Percentiles rank a stretch among this genome's conserved stretches.
phyloP scores from a whole-genome alignment of 2,888 invertebrate genomes.

The Drosophila subsilvestris region DNA sequence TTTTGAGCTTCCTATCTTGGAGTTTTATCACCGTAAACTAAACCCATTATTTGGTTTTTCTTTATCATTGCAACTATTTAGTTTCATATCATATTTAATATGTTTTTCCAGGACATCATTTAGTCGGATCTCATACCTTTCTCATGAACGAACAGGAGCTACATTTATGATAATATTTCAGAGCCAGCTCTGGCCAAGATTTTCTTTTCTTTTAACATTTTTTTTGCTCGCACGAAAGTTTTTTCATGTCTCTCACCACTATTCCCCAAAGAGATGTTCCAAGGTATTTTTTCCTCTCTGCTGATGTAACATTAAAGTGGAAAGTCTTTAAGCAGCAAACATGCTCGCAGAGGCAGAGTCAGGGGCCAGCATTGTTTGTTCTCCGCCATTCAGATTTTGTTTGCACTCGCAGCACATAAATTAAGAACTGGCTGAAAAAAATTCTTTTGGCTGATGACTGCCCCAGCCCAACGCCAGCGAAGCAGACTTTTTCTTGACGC shows the following conservation, averaged over 20 bases:
- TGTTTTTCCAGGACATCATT: conserved; percentile 17
- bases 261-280: neutral
- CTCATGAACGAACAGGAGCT: conserved; percentile 28
- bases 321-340: conserved; percentile 13
- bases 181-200: conserved; percentile 45
- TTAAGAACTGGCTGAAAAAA: conserved; percentile 72
- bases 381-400: conserved; percentile 56
- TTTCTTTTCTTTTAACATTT: conserved; percentile 19
- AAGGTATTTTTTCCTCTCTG: conserved; percentile 5
- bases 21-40: no score
- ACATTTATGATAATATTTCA: conserved; percentile 60
- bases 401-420: conserved; percentile 72
- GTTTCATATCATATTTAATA: neutral
- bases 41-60: no score
- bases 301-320: conserved; percentile 18
- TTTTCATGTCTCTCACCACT: conserved; percentile 30
- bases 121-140: conserved; percentile 27
- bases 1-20: conserved; percentile 2
- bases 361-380: conserved; percentile 54
- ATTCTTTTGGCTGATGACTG: conserved; percentile 37
- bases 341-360: conserved; percentile 3
- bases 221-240: conserved; percentile 41
- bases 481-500: conserved; percentile 40
- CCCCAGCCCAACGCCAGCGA: conserved; percentile 6
- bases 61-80: no score